Evolutionary conservation across 2,888 invertebrate genomes (phyloP).

Genomic region (Fragum sueziense): DNA sequence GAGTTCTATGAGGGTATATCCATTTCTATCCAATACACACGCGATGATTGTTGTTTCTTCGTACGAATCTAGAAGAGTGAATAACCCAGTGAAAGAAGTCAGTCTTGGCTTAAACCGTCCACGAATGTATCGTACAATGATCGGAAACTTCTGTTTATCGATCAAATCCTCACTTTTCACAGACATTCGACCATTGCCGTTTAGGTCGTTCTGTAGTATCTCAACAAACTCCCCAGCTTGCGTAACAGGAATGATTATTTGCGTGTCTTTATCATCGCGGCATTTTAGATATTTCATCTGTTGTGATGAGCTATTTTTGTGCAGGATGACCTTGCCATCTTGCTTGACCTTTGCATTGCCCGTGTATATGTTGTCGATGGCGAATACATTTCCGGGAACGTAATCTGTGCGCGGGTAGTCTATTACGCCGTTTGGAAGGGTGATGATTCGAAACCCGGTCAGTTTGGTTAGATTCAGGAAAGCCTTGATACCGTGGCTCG

Average conservation of each 20-base stretch:
- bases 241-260: constrained; percentile 64
- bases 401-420: constrained; percentile 68
- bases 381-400: constrained; percentile 72
- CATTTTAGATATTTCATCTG: constrained; percentile 67
- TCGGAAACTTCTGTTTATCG: constrained; percentile 70
- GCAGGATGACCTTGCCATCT: constrained; percentile 52
- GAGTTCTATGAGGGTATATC: constrained; percentile 70
- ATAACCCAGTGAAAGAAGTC: constrained; percentile 68
- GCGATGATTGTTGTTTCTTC: constrained; percentile 71
- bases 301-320: constrained; percentile 53
- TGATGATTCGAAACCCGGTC: constrained; percentile 62
- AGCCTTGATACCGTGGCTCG: constrained; percentile 62
- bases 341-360: constrained; percentile 60
- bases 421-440: constrained; percentile 44
- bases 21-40: constrained; percentile 66
- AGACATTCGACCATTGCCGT: constrained; percentile 66
- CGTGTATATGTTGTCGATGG: constrained; percentile 63
- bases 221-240: constrained; percentile 72
- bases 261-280: constrained; percentile 69
- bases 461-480: constrained; percentile 72
- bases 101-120: constrained; percentile 69
- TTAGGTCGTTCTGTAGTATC: constrained; percentile 64
- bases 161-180: constrained; percentile 66
- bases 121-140: constrained; percentile 71
- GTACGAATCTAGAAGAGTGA: constrained; percentile 73